Percentiles rank a stretch among this genome's conserved stretches.
Conservation (phyloP, 1,140 invertebrate species). For the Euglossa dilemma region DNA sequence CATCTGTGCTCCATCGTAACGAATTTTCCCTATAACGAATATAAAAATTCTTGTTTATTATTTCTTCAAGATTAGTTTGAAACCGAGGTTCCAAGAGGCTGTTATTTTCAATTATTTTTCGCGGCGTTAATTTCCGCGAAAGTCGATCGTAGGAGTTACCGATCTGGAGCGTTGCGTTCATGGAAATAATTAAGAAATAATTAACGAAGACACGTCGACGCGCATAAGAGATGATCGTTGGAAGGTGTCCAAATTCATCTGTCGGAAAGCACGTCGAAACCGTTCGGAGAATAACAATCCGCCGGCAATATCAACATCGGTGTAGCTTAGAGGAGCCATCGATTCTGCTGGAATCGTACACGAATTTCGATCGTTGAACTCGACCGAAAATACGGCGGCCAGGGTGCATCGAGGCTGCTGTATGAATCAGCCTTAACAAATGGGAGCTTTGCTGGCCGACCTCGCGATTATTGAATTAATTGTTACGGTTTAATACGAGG, state of each 20-base stretch:
- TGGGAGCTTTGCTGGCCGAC: conserved; percentile 2
- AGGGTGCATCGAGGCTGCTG: background rate
- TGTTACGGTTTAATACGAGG: conserved; percentile 47
- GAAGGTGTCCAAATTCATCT: background rate
- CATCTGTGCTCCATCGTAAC: too few species aligned
- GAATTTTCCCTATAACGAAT: too few species aligned
- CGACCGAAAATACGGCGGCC: background rate
- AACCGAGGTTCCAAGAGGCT: too few species aligned
- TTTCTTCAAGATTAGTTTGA: too few species aligned
- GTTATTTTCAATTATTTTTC: too few species aligned
- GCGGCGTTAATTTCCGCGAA: too few species aligned
- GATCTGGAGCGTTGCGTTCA: too few species aligned
- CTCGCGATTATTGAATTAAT: conserved; percentile 49
- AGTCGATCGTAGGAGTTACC: too few species aligned
- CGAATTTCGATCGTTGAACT: background rate
- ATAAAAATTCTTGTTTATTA: too few species aligned
- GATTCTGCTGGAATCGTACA: too few species aligned
- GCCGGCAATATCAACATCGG: background rate
- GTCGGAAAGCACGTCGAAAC: background rate
- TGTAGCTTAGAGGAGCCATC: background rate
- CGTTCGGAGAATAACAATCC: background rate
- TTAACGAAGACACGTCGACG: background rate
- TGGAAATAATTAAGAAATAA: background rate
- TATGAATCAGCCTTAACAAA: conserved; percentile 41
- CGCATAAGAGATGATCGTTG: background rate